Conservation (phyloP, 2,888 invertebrate species). For the Clistopyga incitator region DNA sequence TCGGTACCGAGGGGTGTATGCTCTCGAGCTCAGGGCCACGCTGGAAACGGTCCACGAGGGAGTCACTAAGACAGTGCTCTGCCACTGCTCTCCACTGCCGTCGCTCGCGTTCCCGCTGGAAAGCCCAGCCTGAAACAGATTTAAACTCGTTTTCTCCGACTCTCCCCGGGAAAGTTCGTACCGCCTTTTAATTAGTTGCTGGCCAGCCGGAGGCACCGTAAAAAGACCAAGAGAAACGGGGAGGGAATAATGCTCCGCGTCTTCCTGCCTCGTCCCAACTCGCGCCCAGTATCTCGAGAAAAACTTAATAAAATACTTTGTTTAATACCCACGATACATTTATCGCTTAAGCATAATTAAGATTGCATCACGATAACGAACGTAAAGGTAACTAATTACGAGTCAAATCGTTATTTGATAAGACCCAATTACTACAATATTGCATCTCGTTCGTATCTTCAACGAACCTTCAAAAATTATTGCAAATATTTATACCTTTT, state of each 20-base stretch:
- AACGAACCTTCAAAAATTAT: too few species aligned
- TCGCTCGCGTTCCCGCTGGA: constrained; percentile 69
- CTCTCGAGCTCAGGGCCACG: constrained; percentile 69
- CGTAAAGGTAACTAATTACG: constrained; percentile 36
- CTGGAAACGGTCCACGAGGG: constrained; percentile 83
- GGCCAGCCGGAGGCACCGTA: constrained; percentile 59
- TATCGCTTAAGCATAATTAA: constrained; percentile 43
- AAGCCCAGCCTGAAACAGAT: constrained; percentile 83
- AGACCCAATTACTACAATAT: not conserved
- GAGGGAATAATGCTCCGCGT: constrained; percentile 22
- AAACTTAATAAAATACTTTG: constrained; percentile 62
- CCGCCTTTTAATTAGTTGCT: constrained; percentile 83
- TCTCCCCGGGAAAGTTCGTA: constrained; percentile 78
- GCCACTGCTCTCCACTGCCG: constrained; percentile 6
- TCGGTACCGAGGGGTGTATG: constrained; percentile 58
- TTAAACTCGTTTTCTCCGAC: constrained; percentile 83
- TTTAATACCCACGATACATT: constrained; percentile 19
- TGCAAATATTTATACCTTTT: too few species aligned
- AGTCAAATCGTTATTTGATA: constrained; percentile 43
- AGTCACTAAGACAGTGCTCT: constrained; percentile 82
- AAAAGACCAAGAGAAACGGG: constrained; percentile 32
- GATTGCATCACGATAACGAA: constrained; percentile 47
- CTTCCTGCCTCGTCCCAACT: constrained; percentile 47
- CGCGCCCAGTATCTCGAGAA: constrained; percentile 34
- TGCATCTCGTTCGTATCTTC: too few species aligned